Base-by-base conservation (phyloP, 2,797 vertebrate genomes). In the Lerista edwardsae region DNA sequence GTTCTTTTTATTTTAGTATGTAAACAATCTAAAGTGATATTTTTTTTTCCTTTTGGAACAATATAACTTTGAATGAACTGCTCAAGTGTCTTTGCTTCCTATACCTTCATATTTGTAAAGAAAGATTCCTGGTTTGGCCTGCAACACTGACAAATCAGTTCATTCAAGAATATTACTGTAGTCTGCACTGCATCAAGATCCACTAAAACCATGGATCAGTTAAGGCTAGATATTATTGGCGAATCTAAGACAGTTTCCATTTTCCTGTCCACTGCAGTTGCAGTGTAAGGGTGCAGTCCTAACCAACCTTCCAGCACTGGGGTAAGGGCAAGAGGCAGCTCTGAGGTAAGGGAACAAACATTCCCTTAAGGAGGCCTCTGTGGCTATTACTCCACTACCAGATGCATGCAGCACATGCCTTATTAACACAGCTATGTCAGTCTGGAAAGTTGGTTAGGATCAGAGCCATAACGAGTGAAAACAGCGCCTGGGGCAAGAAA, bases 1-100 rank as follows among this genome's bases (percentile, higher is more conserved):
- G 67, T 67, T 39, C 44, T 61, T 39, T 80, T 72, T 85, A 72
- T 73, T 91, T 83, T 86, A 83, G 72, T 57, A 88, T 87, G 65
- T 91, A 85, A 91, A 88, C 61, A 55, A 62, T 71, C 76, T 57
- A 79, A 87, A 83, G 51, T 77, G 68, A 27, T 87, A 10, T 12
- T 78, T 86, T 64, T 83, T 12, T 78, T 86, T 64, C 82, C 69
- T 75, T 79, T 65, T 86, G 87, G 75, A 87, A 71, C 72, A 80
- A 78, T 81, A 79, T 86, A 89, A 57, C 1, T 82, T 6, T 79
- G 31, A 83, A 44, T 71, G 78, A 81, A 82, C 69, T 83, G 73
- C 47, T 85, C 74, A 89, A 64, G 36, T 86, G 82, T 82, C 85
- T 64, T 87, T 44, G 77, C 11, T 12, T 83, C 59, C 84, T 91